Conservation (phyloP, 2,888 invertebrate species). For the Ennomos fuscantarius region DNA sequence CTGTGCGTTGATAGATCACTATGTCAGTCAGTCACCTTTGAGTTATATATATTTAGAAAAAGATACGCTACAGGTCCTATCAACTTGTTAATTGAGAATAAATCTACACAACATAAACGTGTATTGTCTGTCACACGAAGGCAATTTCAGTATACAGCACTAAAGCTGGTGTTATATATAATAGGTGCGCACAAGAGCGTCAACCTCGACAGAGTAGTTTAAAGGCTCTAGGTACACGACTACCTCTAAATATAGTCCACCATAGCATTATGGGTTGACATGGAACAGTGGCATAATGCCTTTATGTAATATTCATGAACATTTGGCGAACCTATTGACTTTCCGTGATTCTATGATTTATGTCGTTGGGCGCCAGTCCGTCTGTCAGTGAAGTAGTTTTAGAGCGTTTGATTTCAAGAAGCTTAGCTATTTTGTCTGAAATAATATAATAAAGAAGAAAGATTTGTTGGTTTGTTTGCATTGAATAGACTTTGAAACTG, state of each 20-base stretch:
- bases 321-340: slow-evolving; percentile 31
- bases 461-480: no score
- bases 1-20: no score
- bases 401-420: neutral
- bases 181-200: slow-evolving; percentile 12
- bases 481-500: no score
- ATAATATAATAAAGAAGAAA: no score
- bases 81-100: no score
- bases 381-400: slow-evolving; percentile 19
- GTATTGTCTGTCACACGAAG: no score
- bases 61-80: no score
- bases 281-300: slow-evolving; percentile 4
- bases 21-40: no score
- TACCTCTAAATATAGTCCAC: slow-evolving; percentile 4
- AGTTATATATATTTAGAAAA: no score
- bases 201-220: slow-evolving; percentile 13
- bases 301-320: slow-evolving; percentile 33
- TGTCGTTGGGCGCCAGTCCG: slow-evolving; percentile 29
- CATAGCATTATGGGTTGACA: slow-evolving; percentile 4
- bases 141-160: neutral
- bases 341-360: slow-evolving; percentile 34
- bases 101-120: no score
- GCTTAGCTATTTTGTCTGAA: no score
- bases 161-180: slow-evolving; percentile 2
- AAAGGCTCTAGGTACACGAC: slow-evolving; percentile 13